Conservation (phyloP, 2,888 invertebrate species). For the Drosophila percnosoma region DNA sequence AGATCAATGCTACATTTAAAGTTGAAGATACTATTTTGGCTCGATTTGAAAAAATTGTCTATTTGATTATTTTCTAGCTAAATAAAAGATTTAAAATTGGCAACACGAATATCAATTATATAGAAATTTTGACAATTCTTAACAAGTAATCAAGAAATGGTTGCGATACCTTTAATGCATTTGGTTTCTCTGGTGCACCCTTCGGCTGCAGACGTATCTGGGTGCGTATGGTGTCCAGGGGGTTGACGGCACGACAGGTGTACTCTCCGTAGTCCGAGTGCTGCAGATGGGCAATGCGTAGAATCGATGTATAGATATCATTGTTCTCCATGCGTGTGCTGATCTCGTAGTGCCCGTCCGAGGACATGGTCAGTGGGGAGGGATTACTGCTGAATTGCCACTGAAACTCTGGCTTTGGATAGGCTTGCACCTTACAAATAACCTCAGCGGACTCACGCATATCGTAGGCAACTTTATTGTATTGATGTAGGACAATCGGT, state of each 20-base stretch:
- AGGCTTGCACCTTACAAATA: slow-evolving; percentile 94
- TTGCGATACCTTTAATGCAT: slow-evolving; percentile 86
- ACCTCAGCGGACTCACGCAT: slow-evolving; percentile 93
- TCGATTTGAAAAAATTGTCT: not conserved
- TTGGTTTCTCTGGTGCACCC: slow-evolving; percentile 94
- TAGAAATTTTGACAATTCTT: not conserved
- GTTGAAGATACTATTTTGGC: not conserved
- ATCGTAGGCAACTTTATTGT: slow-evolving; percentile 95
- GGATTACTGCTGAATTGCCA: slow-evolving; percentile 93
- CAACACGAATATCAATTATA: not conserved
- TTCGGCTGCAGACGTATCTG: slow-evolving; percentile 93
- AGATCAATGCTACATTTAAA: not conserved
- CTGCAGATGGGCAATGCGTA: slow-evolving; percentile 90
- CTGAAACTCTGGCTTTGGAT: slow-evolving; percentile 96
- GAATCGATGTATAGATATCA: slow-evolving; percentile 92
- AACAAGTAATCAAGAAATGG: not conserved
- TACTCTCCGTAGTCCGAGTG: slow-evolving; percentile 96
- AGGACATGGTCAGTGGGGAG: slow-evolving; percentile 91
- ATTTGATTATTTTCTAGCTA: not conserved
- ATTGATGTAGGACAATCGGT: slow-evolving; percentile 93
- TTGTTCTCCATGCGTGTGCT: slow-evolving; percentile 92
- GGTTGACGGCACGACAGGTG: slow-evolving; percentile 93
- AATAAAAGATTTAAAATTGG: not conserved
- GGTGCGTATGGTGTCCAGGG: slow-evolving; percentile 91
- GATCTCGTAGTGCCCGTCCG: slow-evolving; percentile 94